These are phyloP conservation scores for Myiagra hebetior DNA, from an alignment of 2,113 vertebrate species.

Conservation along the genomic window DNA sequence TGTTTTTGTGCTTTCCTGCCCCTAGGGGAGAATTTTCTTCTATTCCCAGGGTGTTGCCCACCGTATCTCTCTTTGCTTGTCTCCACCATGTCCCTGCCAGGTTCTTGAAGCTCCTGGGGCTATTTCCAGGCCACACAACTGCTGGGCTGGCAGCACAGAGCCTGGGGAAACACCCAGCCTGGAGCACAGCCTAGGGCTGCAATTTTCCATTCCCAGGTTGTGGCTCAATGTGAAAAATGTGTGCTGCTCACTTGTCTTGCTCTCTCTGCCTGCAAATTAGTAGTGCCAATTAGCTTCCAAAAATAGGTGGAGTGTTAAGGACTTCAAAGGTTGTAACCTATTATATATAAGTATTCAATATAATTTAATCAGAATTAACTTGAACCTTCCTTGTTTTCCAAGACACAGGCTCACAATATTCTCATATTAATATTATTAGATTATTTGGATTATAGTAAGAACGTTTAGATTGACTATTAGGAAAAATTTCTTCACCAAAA, in stretches of 20 bases:
- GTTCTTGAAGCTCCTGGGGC: background rate
- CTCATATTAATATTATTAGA: background rate
- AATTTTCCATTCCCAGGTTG: background rate
- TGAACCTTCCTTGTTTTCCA: background rate
- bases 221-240: background rate
- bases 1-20: background rate
- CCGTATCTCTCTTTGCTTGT: background rate
- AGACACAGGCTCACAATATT: background rate
- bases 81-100: background rate
- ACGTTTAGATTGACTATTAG: background rate
- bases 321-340: background rate
- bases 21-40: background rate
- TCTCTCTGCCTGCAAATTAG: background rate
- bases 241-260: background rate
- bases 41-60: background rate
- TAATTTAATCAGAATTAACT: background rate
- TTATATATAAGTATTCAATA: background rate
- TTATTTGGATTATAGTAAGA: background rate
- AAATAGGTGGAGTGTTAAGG: background rate
- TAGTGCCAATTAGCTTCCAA: background rate
- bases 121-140: background rate
- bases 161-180: background rate
- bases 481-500: background rate
- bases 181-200: background rate
- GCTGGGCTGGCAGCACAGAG: background rate